Base-by-base conservation (phyloP, 1,140 invertebrate species). In the Heliconius eleuchia region DNA sequence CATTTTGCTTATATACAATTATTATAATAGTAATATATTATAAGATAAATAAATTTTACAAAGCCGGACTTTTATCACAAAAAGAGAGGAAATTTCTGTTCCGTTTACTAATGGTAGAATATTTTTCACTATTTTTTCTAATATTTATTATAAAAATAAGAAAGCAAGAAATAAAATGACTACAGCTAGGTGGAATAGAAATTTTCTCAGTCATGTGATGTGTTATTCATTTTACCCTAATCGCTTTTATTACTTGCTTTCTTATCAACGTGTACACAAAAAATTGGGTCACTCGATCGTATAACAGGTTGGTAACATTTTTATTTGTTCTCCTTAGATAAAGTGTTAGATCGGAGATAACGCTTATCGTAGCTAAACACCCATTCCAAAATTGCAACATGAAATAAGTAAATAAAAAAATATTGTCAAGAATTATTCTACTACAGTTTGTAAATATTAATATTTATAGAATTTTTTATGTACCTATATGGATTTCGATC, bases 11-110 rank as follows among this genome's bases (percentile, higher is more conserved):
- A 46, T 70, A 76, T 66, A 70, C 39, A 30, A 66, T 23, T 66
- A 55, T 75, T 66, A 66, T 60, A 34, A 34, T 76, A 71, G 60
- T 27, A 46, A 76, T 19, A 16, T 46, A 46, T 46, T 39, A 50
- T 70, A 34, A 70, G 27, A 60, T 76, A 72, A 80, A 80, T 71
- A 72, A 72, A 76, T 52, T 5, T 50, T 57, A 73, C 66, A 19
- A 60, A 77, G 52, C 60, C 39, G 39, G 23, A 71, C 34, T n/a
- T 46, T 34, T 76, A 76, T 76, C 74, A 76, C 74, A 70, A 37
- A 70, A 34, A 82, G 79, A 88, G 93, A 94, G 93, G 91, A 93
- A 94, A 94, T 94, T 94, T 94, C 93, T 94, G 92, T 94, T 94
- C 91, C 90, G 84, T 86, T 79, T 74, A 52, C 23, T 71, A 77